Evolutionary conservation across 2,888 invertebrate genomes (phyloP).

Genomic region (Bursaphelenchus okinawaensis): DNA sequence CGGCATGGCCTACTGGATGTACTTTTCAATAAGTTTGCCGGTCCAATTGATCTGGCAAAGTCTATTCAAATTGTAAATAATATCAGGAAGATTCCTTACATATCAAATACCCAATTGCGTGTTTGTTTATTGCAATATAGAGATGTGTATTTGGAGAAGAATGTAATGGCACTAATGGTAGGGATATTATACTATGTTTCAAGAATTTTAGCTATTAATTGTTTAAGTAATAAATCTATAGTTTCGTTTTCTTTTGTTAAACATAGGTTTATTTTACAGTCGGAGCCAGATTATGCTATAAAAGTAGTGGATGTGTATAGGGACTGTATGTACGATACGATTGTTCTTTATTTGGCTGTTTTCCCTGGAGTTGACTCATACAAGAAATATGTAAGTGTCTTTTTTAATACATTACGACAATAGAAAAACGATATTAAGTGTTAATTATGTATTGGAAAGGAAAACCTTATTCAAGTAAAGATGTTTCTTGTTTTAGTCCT

Average conservation of each 20-base stretch:
- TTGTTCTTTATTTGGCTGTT: constrained; percentile 54
- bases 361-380: constrained; percentile 51
- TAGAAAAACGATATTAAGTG: neutral
- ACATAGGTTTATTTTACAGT: constrained; percentile 22
- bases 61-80: constrained; percentile 55
- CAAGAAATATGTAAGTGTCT: constrained; percentile 37
- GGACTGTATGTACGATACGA: constrained; percentile 56
- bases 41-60: constrained; percentile 48
- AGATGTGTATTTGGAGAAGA: constrained; percentile 54
- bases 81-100: constrained; percentile 54
- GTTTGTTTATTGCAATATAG: constrained; percentile 54
- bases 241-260: neutral
- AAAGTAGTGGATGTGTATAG: constrained; percentile 51
- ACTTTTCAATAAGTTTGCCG: constrained; percentile 55
- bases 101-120: constrained; percentile 51
- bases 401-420: too few species aligned
- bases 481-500: constrained; percentile 8
- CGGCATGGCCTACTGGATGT: constrained; percentile 50
- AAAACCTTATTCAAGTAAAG: neutral
- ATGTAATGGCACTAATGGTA: constrained; percentile 44
- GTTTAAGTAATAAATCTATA: too few species aligned
- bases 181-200: constrained; percentile 5
- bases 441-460: neutral
- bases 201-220: too few species aligned
- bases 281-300: constrained; percentile 43